phyloP scores from a whole-genome alignment of 2,797 vertebrate species.

The Rhinichthys osculus region DNA sequence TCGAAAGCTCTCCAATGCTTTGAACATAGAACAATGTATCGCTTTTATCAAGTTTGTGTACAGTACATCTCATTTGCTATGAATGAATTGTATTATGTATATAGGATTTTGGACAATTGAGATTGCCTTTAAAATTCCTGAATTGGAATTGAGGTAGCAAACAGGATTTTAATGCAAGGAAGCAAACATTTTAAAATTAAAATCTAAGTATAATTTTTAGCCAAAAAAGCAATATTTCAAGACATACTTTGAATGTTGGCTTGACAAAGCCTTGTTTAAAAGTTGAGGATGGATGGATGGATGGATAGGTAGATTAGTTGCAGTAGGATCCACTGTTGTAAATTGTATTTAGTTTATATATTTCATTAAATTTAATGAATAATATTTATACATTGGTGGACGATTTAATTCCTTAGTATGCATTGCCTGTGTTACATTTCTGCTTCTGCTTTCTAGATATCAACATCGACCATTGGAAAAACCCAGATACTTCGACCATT shows the following conservation, averaged over 20 bases:
- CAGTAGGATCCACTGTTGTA: too few relatives aligned
- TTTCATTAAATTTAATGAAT: background rate
- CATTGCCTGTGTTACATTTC: background rate
- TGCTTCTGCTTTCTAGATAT: constrained; percentile 3
- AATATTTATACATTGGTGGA: background rate
- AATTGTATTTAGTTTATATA: background rate
- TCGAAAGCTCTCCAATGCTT: background rate
- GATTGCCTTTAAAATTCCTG: background rate
- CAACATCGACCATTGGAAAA: background rate
- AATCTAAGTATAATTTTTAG: background rate
- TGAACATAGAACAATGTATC: background rate
- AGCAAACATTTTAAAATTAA: background rate
- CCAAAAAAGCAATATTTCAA: background rate
- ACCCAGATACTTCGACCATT: background rate
- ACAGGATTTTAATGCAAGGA: background rate
- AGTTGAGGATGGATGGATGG: background rate
- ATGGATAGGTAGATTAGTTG: background rate
- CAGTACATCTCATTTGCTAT: background rate
- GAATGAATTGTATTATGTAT: background rate
- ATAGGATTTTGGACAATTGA: background rate
- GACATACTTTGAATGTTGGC: background rate
- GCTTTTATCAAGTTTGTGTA: background rate
- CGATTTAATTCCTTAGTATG: background rate
- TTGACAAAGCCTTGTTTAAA: background rate
- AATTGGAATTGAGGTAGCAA: background rate